Evolutionary conservation across 2,797 vertebrate species (phyloP).

Genomic region (Channallabes apus): DNA sequence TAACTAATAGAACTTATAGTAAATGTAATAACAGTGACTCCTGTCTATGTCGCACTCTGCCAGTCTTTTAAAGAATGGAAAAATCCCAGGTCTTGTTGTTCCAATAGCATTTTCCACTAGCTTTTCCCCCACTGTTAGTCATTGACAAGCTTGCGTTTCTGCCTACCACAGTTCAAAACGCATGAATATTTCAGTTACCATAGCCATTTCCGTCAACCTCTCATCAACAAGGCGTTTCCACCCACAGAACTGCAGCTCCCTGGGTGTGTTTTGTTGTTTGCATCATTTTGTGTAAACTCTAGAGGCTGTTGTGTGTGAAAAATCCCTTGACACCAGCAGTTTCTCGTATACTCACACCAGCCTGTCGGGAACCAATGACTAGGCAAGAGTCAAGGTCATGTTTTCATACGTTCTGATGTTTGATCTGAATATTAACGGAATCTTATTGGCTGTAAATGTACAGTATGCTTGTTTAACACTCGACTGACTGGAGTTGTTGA

Average conservation of each 20-base stretch:
- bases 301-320: not conserved
- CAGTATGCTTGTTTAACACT: not conserved
- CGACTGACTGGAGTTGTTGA: not conserved
- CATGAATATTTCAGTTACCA: not conserved
- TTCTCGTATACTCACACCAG: not conserved
- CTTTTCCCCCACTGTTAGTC: not conserved
- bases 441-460: not conserved
- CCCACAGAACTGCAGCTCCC: not conserved
- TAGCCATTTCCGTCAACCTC: not conserved
- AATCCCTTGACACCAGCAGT: not conserved
- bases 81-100: not conserved
- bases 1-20: not conserved
- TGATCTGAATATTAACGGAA: not conserved
- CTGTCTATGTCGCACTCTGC: not conserved
- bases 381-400: not conserved
- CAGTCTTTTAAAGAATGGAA: not conserved
- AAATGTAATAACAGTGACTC: not conserved
- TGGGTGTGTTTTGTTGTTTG: constrained; percentile 3
- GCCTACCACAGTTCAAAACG: not conserved
- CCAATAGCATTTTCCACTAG: not conserved
- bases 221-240: not conserved
- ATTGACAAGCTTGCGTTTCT: too few species aligned
- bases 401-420: not conserved
- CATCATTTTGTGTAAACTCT: constrained; percentile 2
- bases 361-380: not conserved